phyloP scores from a whole-genome alignment of 2,113 vertebrate genomes.

The Sander lucioperca region DNA sequence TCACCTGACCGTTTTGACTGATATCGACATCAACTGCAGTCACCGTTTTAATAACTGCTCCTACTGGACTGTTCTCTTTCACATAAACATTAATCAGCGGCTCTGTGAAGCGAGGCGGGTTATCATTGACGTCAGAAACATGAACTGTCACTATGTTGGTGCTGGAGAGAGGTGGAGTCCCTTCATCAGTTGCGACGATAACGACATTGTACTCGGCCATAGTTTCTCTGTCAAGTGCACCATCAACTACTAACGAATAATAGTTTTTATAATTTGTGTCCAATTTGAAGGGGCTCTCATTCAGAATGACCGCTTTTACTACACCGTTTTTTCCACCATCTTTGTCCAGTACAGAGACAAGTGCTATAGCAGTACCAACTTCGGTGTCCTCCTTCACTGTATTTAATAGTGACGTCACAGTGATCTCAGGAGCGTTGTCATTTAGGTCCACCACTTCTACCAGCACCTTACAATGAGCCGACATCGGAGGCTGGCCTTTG shows the following conservation, averaged over 20 bases:
- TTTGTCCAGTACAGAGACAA: constrained; percentile 67
- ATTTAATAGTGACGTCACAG: constrained; percentile 66
- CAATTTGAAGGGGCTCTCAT: constrained; percentile 67
- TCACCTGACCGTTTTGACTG: constrained; percentile 80
- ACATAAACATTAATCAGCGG: constrained; percentile 60
- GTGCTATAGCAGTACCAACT: constrained; percentile 70
- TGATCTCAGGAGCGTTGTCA: constrained; percentile 82
- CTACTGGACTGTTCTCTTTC: constrained; percentile 70
- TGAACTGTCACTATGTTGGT: constrained; percentile 48
- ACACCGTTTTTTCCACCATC: constrained; percentile 72
- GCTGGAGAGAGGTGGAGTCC: constrained; percentile 60
- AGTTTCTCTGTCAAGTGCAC: constrained; percentile 66
- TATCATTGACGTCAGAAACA: constrained; percentile 85
- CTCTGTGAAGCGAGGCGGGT: constrained; percentile 77
- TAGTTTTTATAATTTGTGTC: constrained; percentile 83
- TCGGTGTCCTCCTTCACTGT: constrained; percentile 65
- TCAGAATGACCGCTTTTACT: constrained; percentile 59
- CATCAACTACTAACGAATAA: constrained; percentile 79
- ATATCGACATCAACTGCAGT: constrained; percentile 49
- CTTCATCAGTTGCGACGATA: constrained; percentile 64
- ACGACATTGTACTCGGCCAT: constrained; percentile 62
- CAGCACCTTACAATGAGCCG: constrained; percentile 79
- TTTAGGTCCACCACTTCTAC: constrained; percentile 85
- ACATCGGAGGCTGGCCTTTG: constrained; percentile 44
- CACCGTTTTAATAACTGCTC: constrained; percentile 36